Percentiles rank a stretch among this genome's conserved stretches.
These are phyloP conservation scores for Phalloptychus januarius DNA, from an alignment of 2,797 vertebrate species.

Conservation along the genomic window DNA sequence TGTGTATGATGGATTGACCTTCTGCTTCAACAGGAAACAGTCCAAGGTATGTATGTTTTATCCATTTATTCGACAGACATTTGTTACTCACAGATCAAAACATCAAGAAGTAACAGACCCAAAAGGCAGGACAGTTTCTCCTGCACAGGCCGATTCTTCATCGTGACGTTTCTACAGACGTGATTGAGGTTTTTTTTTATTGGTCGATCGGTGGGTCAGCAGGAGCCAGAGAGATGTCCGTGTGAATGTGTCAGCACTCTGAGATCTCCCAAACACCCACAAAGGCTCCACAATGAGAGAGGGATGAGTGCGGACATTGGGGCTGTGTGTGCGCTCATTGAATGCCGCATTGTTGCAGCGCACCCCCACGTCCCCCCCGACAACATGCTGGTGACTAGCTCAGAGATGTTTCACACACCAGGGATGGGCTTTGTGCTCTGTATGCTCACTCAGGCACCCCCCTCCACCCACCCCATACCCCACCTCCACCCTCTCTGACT, in stretches of 20 bases:
- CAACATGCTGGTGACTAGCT: slow-evolving; percentile 71
- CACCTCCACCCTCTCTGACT: slow-evolving; percentile 16
- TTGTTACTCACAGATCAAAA: slow-evolving; percentile 19
- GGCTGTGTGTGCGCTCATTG: slow-evolving; percentile 72
- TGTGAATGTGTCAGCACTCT: slow-evolving; percentile 80
- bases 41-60: slow-evolving; percentile 76
- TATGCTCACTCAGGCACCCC: slow-evolving; percentile 30
- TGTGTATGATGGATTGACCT: slow-evolving; percentile 29
- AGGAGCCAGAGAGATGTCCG: slow-evolving; percentile 75
- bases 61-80: slow-evolving; percentile 11
- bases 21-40: slow-evolving; percentile 73
- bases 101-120: slow-evolving; percentile 23
- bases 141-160: slow-evolving; percentile 37
- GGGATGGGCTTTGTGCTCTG: slow-evolving; percentile 60
- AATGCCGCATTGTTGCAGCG: slow-evolving; percentile 82
- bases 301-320: slow-evolving; percentile 79
- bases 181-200: slow-evolving; percentile 54
- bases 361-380: slow-evolving; percentile 68
- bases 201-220: slow-evolving; percentile 69
- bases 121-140: slow-evolving; percentile 23
- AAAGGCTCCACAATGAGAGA: slow-evolving; percentile 79
- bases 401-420: slow-evolving; percentile 68
- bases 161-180: slow-evolving; percentile 52
- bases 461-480: background rate
- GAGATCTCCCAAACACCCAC: slow-evolving; percentile 77